phyloP scores from a whole-genome alignment of 2,888 invertebrate species.

The Metacarcinus magister region DNA sequence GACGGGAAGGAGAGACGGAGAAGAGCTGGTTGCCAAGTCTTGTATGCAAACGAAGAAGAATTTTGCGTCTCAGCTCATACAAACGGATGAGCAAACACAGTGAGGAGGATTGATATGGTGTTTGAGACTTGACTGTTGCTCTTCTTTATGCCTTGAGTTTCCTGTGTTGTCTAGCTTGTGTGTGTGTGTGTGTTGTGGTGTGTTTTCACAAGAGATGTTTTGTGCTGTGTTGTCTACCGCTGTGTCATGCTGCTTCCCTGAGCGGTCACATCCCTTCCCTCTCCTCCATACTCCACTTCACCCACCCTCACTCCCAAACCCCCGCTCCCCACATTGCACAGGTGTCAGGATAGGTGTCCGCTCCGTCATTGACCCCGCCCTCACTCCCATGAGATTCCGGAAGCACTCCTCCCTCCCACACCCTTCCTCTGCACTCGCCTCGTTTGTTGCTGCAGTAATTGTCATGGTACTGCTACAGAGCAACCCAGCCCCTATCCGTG shows the following conservation, averaged over 20 bases:
- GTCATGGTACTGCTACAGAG: neutral
- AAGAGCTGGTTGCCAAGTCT: neutral
- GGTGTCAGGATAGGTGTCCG: neutral
- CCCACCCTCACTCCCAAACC: neutral
- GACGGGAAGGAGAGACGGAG: neutral
- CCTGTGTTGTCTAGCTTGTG: neutral
- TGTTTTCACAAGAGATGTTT: neutral
- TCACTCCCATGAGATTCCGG: neutral
- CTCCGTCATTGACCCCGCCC: neutral
- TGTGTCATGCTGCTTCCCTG: neutral
- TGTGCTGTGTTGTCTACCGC: neutral
- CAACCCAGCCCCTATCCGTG: neutral
- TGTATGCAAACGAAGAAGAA: neutral
- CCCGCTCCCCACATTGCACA: neutral
- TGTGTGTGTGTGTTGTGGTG: neutral
- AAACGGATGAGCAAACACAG: neutral
- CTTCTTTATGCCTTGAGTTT: neutral
- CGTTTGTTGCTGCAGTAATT: neutral
- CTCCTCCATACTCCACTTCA: neutral
- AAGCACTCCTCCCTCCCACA: neutral
- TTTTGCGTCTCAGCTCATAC: neutral
- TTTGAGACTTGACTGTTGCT: neutral
- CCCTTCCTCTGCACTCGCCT: neutral
- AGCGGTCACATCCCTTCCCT: neutral
- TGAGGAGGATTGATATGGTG: neutral